Percentiles rank a stretch among this genome's conserved stretches.
phyloP scores from a whole-genome alignment of 2,888 invertebrate species.

The Empis stercorea region DNA sequence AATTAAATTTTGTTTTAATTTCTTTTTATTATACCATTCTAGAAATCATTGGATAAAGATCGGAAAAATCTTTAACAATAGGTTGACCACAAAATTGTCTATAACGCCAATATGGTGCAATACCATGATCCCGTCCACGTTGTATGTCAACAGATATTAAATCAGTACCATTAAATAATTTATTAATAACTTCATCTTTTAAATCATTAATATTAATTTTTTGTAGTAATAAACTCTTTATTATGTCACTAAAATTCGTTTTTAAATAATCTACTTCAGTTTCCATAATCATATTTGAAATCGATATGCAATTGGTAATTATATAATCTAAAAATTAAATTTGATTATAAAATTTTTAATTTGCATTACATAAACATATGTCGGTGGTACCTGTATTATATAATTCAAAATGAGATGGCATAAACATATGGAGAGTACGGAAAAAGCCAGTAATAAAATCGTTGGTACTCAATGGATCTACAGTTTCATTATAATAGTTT shows the following conservation, averaged over 20 bases:
- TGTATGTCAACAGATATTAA: slow-evolving; percentile 58
- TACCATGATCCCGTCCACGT: slow-evolving; percentile 57
- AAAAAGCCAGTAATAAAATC: slow-evolving; percentile 67
- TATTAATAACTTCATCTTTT: slow-evolving; percentile 8
- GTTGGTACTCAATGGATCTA: slow-evolving; percentile 41
- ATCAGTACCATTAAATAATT: slow-evolving; percentile 42
- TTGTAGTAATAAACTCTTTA: slow-evolving; percentile 43
- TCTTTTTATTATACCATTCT: slow-evolving; percentile 34
- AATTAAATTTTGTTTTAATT: not conserved
- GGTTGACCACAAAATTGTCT: slow-evolving; percentile 53
- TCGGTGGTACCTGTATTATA: slow-evolving; percentile 29
- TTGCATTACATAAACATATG: not conserved
- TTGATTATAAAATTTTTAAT: too few species aligned
- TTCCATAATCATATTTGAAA: not conserved
- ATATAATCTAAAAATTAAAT: not conserved
- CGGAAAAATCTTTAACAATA: slow-evolving; percentile 45
- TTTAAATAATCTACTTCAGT: not conserved
- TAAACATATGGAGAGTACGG: slow-evolving; percentile 61
- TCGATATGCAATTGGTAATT: not conserved
- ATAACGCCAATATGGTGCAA: slow-evolving; percentile 58
- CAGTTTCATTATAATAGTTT: slow-evolving; percentile 22
- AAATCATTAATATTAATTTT: slow-evolving; percentile 6
- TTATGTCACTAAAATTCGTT: slow-evolving; percentile 40
- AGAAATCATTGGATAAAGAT: slow-evolving; percentile 45
- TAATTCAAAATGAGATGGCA: slow-evolving; percentile 16